Evolutionary conservation across 2,888 invertebrate species (phyloP).

Genomic region (Stenodera caucasica): DNA sequence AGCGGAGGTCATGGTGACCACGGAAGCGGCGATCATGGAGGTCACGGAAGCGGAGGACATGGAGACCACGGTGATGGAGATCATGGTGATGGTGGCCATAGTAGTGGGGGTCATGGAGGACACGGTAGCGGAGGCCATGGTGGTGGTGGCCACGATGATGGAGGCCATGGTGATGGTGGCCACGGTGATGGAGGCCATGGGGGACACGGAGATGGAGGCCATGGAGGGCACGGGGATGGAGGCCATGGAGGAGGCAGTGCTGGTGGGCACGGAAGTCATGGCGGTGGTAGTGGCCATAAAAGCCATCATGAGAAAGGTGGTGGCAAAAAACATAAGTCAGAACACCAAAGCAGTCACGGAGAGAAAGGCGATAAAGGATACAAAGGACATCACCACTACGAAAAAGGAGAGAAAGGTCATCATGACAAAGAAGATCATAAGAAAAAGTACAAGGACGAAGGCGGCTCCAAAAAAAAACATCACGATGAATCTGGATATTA

Average conservation of each 20-base stretch:
- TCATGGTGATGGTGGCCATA: conserved; percentile 18
- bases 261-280: conserved; percentile 24
- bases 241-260: conserved; percentile 16
- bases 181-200: conserved; percentile 14
- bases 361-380: conserved; percentile 51
- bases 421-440: conserved; percentile 57
- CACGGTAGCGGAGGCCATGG: conserved; percentile 24
- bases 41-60: conserved; percentile 28
- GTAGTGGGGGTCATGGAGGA: conserved; percentile 24
- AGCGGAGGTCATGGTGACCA: conserved; percentile 28
- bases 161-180: conserved; percentile 23
- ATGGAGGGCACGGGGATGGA: conserved; percentile 15
- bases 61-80: conserved; percentile 19
- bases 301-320: conserved; percentile 42
- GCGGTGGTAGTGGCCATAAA: conserved; percentile 27
- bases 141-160: conserved; percentile 21
- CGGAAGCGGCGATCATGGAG: conserved; percentile 26
- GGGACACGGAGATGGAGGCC: conserved; percentile 18
- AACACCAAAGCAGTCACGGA: conserved; percentile 43
- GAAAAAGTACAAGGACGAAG: conserved; percentile 57
- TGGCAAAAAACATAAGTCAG: conserved; percentile 43
- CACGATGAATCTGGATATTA: conserved; percentile 56
- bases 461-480: conserved; percentile 58
- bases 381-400: conserved; percentile 49
- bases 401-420: conserved; percentile 50